Conservation (phyloP, 2,797 vertebrate genomes). For the Eospalax fontanierii region DNA sequence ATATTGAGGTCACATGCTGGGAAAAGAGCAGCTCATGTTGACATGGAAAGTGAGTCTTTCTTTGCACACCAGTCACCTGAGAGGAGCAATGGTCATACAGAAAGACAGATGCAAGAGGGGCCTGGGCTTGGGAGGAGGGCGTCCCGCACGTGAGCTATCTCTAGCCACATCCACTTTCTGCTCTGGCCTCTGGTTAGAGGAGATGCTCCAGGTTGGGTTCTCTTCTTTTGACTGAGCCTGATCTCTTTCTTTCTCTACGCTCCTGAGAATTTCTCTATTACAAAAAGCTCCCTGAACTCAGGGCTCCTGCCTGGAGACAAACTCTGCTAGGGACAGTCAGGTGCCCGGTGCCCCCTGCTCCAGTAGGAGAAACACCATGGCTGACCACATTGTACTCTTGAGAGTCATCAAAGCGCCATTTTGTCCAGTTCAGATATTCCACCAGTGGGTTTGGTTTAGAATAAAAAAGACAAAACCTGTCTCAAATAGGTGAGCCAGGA, state of each 20-base stretch:
- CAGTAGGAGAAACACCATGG: not conserved
- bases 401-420: not conserved
- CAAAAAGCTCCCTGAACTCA: not conserved
- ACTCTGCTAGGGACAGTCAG: not conserved
- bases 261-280: not conserved
- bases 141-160: not conserved
- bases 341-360: not conserved
- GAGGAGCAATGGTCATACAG: rapidly evolving
- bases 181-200: not conserved
- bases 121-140: not conserved
- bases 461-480: not conserved
- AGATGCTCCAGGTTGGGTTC: not conserved
- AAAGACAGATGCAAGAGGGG: rapidly evolving
- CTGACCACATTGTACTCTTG: not conserved
- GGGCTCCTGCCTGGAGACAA: not conserved
- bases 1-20: not conserved
- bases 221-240: not conserved
- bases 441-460: not conserved
- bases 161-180: not conserved
- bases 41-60: not conserved
- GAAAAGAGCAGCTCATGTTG: not conserved
- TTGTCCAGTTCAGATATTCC: not conserved
- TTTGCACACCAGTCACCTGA: not conserved
- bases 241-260: not conserved
- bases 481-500: not conserved